phyloP scores from a whole-genome alignment of 1,140 invertebrate genomes.

The Drosophila nikananu region DNA sequence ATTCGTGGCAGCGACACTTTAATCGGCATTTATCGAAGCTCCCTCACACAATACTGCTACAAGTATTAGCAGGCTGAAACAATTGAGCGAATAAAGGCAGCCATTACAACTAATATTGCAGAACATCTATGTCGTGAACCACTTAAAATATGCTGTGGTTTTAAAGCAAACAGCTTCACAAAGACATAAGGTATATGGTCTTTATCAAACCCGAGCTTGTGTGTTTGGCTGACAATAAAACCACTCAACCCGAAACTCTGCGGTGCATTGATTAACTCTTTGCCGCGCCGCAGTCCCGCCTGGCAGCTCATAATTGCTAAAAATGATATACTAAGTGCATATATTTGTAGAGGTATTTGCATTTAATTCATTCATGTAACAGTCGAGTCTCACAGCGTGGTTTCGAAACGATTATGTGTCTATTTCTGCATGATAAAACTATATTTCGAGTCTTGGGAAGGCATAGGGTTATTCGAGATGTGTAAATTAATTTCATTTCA shows the following conservation, averaged over 20 bases:
- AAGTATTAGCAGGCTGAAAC: slow-evolving; percentile 14
- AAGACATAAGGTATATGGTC: slow-evolving; percentile 3
- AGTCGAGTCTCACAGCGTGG: background rate
- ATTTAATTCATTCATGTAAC: slow-evolving; percentile 32
- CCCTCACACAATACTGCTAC: slow-evolving; percentile 3
- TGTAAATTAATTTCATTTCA: background rate
- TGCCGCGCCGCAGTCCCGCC: slow-evolving; percentile 18
- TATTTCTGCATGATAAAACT: no score
- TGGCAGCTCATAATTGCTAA: slow-evolving; percentile 50
- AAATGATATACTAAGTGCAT: slow-evolving; percentile 9
- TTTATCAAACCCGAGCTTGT: background rate
- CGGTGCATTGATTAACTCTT: slow-evolving; percentile 74
- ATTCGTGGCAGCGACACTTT: slow-evolving; percentile 31
- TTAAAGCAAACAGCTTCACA: slow-evolving; percentile 9
- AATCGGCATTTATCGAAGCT: slow-evolving; percentile 62
- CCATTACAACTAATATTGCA: slow-evolving; percentile 58
- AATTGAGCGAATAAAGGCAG: slow-evolving; percentile 9
- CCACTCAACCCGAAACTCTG: slow-evolving; percentile 51
- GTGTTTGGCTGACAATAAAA: slow-evolving; percentile 25
- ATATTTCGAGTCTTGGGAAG: no score
- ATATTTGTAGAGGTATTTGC: slow-evolving; percentile 36
- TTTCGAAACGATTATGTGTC: background rate
- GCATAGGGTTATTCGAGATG: no score
- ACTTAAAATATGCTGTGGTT: slow-evolving; percentile 52
- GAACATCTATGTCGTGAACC: slow-evolving; percentile 21